Base-by-base conservation (phyloP, 2,797 vertebrate species). In the Chromis chromis region DNA sequence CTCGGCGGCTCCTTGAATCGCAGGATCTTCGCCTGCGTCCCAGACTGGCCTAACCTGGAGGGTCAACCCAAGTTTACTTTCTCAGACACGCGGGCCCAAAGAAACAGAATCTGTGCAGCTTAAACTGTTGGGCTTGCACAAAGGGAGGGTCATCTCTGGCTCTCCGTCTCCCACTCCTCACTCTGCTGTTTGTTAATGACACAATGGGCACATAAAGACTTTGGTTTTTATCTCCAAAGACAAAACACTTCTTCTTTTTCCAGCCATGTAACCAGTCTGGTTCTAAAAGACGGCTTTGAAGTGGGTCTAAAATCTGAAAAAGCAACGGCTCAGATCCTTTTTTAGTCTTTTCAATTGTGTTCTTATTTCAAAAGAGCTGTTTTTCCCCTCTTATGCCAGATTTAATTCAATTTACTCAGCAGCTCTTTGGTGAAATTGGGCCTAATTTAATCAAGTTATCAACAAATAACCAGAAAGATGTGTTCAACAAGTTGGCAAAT, bases 61-160 rank as follows among this genome's bases (percentile, higher is more conserved):
- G 95, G 95, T 96, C 95, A 95, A 74, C 85, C 86, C 83, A 70
- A 95, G 96, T 96, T 96, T 95, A 96, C 95, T 96, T 96, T 96
- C 96, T 96, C 95, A 96, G 94, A 94, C 93, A 86, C 71, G 69
- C 76, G 78, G 85, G 89, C 72, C 83, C 90, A 93, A 93, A 94
- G 92, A 93, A 94, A 94, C 93, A 89, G 91, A 94, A 94, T 94
- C 93, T 93, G 88, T 92, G 89, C 92, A 90, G 93, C 93, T 95
- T 95, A 95, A 94, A 94, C 89, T 94, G 89, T 93, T 90, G 84
- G 83, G 54, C 73, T 67, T 70, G 72, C 85, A 93, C 90, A 93
- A 94, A 93, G 52, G 88, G 82, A 76, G 88, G 90, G 86, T 82
- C 85, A 83, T 74, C 77, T 76, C 79, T 88, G 70, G 69, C 76